These are phyloP conservation scores for Clepsis dumicolana DNA, from an alignment of 2,888 invertebrate species.

Conservation along the genomic window DNA sequence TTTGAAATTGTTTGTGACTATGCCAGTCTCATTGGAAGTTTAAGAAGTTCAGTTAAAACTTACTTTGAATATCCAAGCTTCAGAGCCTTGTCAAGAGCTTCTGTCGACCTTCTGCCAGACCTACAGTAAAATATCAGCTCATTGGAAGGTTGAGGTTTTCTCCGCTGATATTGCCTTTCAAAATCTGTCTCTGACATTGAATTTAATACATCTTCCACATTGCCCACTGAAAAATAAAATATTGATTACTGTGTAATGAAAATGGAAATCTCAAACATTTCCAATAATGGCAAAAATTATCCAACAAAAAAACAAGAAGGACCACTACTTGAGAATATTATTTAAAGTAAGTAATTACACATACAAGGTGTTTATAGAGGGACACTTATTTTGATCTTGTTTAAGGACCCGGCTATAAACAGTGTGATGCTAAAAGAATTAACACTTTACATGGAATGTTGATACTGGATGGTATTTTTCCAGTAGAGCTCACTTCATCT, in stretches of 20 bases:
- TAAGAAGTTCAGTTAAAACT: slow-evolving; percentile 42
- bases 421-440: slow-evolving; percentile 1
- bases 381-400: too few species aligned
- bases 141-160: slow-evolving; percentile 71
- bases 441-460: slow-evolving; percentile 89
- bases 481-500: slow-evolving; percentile 88
- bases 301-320: too few species aligned
- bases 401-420: too few species aligned
- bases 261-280: too few species aligned
- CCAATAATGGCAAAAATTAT: too few species aligned
- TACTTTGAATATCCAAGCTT: slow-evolving; percentile 79
- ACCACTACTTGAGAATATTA: too few species aligned
- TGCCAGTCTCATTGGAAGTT: not conserved
- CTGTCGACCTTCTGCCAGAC: slow-evolving; percentile 70
- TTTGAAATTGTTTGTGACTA: too few species aligned
- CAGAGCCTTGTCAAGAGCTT: slow-evolving; percentile 75
- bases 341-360: too few species aligned
- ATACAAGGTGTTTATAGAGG: too few species aligned
- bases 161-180: slow-evolving; percentile 63
- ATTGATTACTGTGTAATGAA: not conserved
- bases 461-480: slow-evolving; percentile 90
- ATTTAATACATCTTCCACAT: slow-evolving; percentile 64
- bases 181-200: slow-evolving; percentile 77
- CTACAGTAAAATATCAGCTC: slow-evolving; percentile 80
- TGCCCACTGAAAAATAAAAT: slow-evolving; percentile 59